Base-by-base conservation (phyloP, 2,113 vertebrate genomes). In the Elachura formosa region DNA sequence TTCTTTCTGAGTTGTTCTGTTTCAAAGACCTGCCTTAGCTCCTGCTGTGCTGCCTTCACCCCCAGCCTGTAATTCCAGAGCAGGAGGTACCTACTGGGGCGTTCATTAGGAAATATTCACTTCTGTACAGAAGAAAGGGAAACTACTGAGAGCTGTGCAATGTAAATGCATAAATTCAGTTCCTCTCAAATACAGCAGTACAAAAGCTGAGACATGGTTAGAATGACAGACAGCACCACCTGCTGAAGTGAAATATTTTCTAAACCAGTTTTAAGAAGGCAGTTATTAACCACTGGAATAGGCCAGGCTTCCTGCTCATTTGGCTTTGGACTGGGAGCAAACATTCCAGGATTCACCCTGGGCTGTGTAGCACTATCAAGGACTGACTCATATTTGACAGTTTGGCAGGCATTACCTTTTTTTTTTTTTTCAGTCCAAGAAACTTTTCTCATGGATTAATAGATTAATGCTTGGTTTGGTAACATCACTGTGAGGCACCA, bases 31-130 rank as follows among this genome's bases (percentile, higher is more conserved):
- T 64, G 23, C 2, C 23, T 73, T 13, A 66, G 74, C 34, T 83
- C 87, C 34, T 6, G 54, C 73, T 84, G 84, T 7, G 83, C 71
- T 92, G 71, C 80, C 67, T 90, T 79, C 5, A 1, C 58, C 22
- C 40, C n/a, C n/a, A 69, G 29, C 34, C 77, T 92, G 63, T 64
- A 89, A 82, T 91, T 87, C 58, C 83, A 48, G 34, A 67, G 56
- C 36, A 72, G 14, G 1, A 0, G 1, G 1, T 7, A 43, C 64
- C 52, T 62, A 6, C 58, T 8, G 1, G 26, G 31, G 10, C 10
- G 66, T 58, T 89, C 66, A 56, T 84, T 46, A 61, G 67, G 46
- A 15, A 58, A 79, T 51, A 51, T 6, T 64, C 77, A 62, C 62
- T 54, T 31, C 63, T 73, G 41, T 4, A 24, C 0, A 41, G 77